Base-by-base conservation (phyloP, 2,113 vertebrate genomes). In the Saguinus midas region DNA sequence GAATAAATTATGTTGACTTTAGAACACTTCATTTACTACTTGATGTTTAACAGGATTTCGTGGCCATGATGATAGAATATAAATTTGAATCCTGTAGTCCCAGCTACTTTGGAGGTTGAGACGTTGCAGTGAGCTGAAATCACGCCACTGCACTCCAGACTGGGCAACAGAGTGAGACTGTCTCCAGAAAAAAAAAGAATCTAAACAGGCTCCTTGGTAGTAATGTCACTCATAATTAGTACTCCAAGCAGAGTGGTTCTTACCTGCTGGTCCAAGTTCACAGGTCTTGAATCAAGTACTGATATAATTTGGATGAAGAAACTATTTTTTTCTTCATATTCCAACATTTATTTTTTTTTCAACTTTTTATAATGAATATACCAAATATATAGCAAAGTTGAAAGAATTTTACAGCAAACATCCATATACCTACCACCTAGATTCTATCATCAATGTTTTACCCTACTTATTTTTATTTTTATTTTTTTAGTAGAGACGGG, bases 351-450 rank as follows among this genome's bases (percentile, higher is more conserved):
- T 40, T 25, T 87, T 91, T 82, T 32, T 95, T 78, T 76, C 80
- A 92, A 50, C 48, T 85, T 85, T 84, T 81, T 80, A 52, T 84
- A 85, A 88, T 61, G 10, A 68, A 95, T 58, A 66, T 87, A 80
- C 83, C 20, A 90, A 87, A 75, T 48, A 66, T 3, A 84, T 2
- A 91, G 32, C 0, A 72, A 89, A 57, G 9, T 57, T 75, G 64
- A 57, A 95, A 93, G n/a, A 92, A 93, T 55, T 84, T 96, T 93
- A 85, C 20, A 94, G n/a, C 76, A 18, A 93, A n/a, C 3, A 43
- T 72, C 35, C 35, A 13, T 73, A 35, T 50, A 85, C 3, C 6
- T 84, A 85, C n/a, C 18, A 35, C 37, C 6, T 78, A 66, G 8
- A 81, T 58, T 81, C 23, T 76, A 76, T 18, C 9, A 57, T 64